Evolutionary conservation across 2,113 vertebrate genomes (phyloP), one percentile per base, ranked within the genome.

Genomic region (Paradoxurus hermaphroditus): DNA sequence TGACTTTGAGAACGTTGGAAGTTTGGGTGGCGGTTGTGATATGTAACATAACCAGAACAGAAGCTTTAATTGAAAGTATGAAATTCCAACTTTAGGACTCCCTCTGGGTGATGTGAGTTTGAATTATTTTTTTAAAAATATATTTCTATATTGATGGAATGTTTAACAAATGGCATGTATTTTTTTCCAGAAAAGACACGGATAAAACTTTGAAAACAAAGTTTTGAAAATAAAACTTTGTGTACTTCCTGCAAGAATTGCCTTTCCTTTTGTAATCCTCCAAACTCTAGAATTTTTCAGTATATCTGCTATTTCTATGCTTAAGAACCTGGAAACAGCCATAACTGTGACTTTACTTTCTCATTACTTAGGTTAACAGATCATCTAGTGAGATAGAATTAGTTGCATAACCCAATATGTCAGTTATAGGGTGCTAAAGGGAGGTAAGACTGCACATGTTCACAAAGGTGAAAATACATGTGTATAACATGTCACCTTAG

Each of bases 11-110:
- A 81, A 93, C 77, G 59, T 56, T 92, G 62, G 34, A 81, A 78
- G 44, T 90, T 94, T 73, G 73, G 53, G 11, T 63, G 81, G 79
- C 86, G 83, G 44, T 93, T 91, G 13, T 86, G 70, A 78, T 81
- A 75, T 70, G 68, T 67, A 91, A 82, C 68, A 85, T 59, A 84
- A 85, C 84, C n/a, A 87, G 62, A 93, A 88, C 68, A 92, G 49
- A 85, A 73, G 56, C 96, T 92, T 96, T 86, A 95, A 70, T 90
- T 68, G 81, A 95, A 46, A 84, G 65, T 46, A 85, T 90, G 81
- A 44, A 92, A 94, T 73, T 91, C 51, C 88, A 91, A 83, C 67
- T 83, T 77, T 77, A 27, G 46, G 70, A 86, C n/a, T 72, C 31
- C 44, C 73, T 78, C 41, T 65, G 29, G 18, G 31, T 77, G 27